These are phyloP conservation scores for Acanthosepion pharaonis DNA, from an alignment of 2,888 invertebrate species.

Conservation along the genomic window DNA sequence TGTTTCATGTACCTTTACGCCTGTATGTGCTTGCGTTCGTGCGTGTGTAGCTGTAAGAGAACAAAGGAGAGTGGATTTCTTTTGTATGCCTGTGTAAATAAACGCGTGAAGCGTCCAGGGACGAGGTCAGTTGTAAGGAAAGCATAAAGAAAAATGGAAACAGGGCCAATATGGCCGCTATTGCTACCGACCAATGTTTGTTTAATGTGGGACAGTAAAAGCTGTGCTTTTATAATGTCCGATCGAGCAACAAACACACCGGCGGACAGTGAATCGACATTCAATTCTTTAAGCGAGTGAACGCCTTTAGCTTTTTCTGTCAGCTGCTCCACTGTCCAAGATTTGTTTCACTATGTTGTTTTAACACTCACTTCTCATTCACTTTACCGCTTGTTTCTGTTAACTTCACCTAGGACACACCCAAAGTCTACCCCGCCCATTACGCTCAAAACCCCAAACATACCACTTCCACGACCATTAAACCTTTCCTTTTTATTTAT, in stretches of 20 bases:
- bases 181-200: not conserved
- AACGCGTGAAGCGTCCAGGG: not conserved
- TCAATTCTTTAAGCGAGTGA: not conserved
- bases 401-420: not conserved
- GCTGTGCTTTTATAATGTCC: slow-evolving; percentile 8
- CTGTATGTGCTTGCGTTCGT: not conserved
- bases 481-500: not conserved
- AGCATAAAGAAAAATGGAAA: not conserved
- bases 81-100: not conserved
- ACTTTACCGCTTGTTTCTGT: not conserved
- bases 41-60: not conserved
- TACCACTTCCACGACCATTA: not conserved
- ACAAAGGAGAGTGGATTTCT: not conserved
- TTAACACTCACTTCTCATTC: not conserved
- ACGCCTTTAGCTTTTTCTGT: not conserved
- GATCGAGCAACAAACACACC: slow-evolving; percentile 8
- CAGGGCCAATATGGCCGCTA: slow-evolving; percentile 12
- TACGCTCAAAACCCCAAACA: not conserved
- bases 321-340: not conserved
- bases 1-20: not conserved
- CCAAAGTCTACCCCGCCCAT: not conserved
- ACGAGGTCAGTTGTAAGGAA: not conserved
- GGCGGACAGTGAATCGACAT: not conserved
- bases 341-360: not conserved
- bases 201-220: not conserved